phyloP scores from a whole-genome alignment of 2,888 invertebrate genomes.

The Heliconius ethilla region DNA sequence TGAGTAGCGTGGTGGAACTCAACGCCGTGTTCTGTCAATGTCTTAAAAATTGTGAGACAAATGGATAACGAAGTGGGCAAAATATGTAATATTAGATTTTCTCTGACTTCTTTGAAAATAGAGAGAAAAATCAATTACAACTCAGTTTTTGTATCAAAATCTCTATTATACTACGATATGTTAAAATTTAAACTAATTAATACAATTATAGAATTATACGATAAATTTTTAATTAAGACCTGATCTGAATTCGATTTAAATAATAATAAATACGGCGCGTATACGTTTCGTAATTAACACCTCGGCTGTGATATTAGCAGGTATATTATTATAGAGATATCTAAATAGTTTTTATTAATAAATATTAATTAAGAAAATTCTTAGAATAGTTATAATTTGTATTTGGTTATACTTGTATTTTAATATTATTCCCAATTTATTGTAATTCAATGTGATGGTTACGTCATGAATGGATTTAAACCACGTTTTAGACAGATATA shows the following conservation, averaged over 20 bases:
- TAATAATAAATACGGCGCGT: background rate
- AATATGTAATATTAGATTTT: too few relatives aligned
- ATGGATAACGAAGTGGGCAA: too few relatives aligned
- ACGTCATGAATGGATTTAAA: too few relatives aligned
- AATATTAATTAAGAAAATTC: background rate
- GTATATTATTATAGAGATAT: background rate
- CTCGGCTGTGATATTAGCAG: background rate
- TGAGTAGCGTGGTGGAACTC: too few relatives aligned
- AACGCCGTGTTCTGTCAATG: too few relatives aligned
- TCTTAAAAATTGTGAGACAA: too few relatives aligned
- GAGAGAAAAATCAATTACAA: background rate
- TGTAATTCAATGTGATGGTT: too few relatives aligned
- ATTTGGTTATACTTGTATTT: background rate
- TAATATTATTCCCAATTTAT: too few relatives aligned
- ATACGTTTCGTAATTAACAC: conserved; percentile 15
- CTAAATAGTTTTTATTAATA: background rate
- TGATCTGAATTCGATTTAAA: conserved; percentile 4
- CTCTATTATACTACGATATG: background rate
- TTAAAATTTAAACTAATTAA: conserved; percentile 5
- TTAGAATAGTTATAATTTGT: background rate
- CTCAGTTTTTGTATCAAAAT: background rate
- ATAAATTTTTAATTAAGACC: conserved; percentile 14
- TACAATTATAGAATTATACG: background rate
- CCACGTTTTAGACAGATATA: too few relatives aligned
- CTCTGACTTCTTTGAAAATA: background rate